phyloP scores from a whole-genome alignment of 1,140 invertebrate genomes.

The Saccostrea echinata region DNA sequence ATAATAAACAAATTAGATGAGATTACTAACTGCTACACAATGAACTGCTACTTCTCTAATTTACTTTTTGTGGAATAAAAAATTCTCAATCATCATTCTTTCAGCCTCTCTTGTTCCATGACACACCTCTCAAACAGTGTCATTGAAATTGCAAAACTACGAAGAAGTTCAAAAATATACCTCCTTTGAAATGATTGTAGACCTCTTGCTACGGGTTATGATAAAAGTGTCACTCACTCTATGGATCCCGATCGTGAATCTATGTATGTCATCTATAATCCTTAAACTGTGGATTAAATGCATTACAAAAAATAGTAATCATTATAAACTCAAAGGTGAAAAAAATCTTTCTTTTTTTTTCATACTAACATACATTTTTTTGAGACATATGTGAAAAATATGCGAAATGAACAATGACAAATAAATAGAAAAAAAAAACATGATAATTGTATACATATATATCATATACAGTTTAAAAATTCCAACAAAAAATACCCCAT shows the following conservation, averaged over 20 bases:
- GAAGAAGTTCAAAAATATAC: conserved; percentile 17
- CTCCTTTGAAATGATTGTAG: conserved; percentile 37
- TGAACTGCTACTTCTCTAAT: background rate
- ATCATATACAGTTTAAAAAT: conserved; percentile 7
- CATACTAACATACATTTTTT: conserved; percentile 21
- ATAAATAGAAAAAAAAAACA: conserved; percentile 31
- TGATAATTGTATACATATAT: conserved; percentile 34
- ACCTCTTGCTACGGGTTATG: conserved; percentile 18
- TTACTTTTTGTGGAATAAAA: conserved; percentile 1
- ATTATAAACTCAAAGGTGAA: conserved; percentile 11
- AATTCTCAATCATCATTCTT: conserved; percentile 11
- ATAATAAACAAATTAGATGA: background rate
- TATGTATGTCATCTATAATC: conserved; percentile 22
- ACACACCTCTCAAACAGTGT: conserved; percentile 11
- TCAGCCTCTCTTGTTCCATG: background rate
- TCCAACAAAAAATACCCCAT: conserved; percentile 8
- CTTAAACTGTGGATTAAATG: conserved; percentile 35
- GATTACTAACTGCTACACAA: background rate
- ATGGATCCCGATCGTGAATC: background rate
- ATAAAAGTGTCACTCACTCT: conserved; percentile 24
- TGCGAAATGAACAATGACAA: conserved; percentile 30
- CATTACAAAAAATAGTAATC: conserved; percentile 23
- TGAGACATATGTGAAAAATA: conserved; percentile 39
- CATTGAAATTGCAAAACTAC: conserved; percentile 5
- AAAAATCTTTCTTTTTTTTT: background rate